Evolutionary conservation across 2,888 invertebrate genomes (phyloP).

Genomic region (Leucania comma): DNA sequence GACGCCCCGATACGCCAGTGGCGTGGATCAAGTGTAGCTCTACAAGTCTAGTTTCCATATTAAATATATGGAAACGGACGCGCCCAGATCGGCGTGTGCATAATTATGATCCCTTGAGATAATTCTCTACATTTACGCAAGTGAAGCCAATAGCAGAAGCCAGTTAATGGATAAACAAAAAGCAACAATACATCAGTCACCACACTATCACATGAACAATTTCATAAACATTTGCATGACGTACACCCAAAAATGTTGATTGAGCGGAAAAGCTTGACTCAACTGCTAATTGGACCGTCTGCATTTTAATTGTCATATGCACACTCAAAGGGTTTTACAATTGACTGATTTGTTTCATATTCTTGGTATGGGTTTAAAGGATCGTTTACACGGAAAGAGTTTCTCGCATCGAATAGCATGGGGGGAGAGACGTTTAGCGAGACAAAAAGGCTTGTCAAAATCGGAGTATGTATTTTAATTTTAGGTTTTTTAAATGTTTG

Average conservation of each 20-base stretch:
- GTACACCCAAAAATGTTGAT: slow-evolving; percentile 40
- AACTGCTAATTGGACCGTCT: slow-evolving; percentile 61
- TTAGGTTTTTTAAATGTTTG: too few relatives aligned
- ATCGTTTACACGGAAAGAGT: slow-evolving; percentile 9
- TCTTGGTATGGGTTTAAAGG: slow-evolving; percentile 34
- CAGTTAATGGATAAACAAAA: neutral
- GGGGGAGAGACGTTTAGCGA: too few relatives aligned
- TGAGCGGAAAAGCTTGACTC: slow-evolving; percentile 51
- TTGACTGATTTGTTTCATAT: slow-evolving; percentile 42
- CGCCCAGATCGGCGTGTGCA: too few relatives aligned
- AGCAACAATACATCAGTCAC: neutral
- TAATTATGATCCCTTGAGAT: too few relatives aligned
- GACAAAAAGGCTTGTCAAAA: too few relatives aligned
- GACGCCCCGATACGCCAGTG: too few relatives aligned
- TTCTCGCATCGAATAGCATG: neutral
- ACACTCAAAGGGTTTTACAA: slow-evolving; percentile 44
- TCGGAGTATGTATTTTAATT: too few relatives aligned
- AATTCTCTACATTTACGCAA: too few relatives aligned
- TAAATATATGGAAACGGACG: too few relatives aligned
- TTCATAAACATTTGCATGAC: slow-evolving; percentile 29
- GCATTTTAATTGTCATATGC: slow-evolving; percentile 63
- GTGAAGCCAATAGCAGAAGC: too few relatives aligned
- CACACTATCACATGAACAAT: neutral
- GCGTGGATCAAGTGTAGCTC: too few relatives aligned
- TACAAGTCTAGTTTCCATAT: too few relatives aligned